These are phyloP conservation scores for Pteronotus mesoamericanus DNA, from an alignment of 2,797 vertebrate genomes.

Conservation along the genomic window DNA sequence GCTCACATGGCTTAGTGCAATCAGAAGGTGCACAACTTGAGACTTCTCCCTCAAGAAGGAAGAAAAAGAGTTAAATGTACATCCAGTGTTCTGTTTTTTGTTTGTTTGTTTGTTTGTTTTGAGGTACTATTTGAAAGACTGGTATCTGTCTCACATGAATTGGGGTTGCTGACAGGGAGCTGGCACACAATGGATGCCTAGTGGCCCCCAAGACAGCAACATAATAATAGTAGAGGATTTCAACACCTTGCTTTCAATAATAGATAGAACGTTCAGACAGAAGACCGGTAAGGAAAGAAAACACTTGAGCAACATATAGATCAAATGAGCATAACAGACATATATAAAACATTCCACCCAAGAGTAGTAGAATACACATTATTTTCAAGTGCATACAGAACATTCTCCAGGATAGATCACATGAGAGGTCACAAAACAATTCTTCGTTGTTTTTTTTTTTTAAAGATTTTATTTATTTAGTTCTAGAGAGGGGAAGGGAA, in stretches of 20 bases:
- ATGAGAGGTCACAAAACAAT: neutral
- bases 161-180: neutral
- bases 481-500: too few species aligned
- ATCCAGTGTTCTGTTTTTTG: neutral
- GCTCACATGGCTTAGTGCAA: neutral
- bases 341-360: neutral
- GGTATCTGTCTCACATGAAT: neutral
- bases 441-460: too few species aligned
- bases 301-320: neutral
- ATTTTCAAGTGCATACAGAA: neutral
- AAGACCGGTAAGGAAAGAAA: neutral
- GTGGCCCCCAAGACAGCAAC: neutral
- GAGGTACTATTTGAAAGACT: neutral
- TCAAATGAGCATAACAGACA: neutral
- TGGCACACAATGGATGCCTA: neutral
- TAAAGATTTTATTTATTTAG: too few species aligned
- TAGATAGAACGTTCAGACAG: neutral
- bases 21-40: neutral
- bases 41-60: neutral
- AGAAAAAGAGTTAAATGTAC: neutral
- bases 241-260: neutral
- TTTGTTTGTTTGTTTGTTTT: too few species aligned
- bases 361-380: neutral
- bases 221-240: neutral
- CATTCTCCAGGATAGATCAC: neutral